Evolutionary conservation across 2,113 vertebrate species (phyloP).

Genomic region (Reinhardtius hippoglossoides): DNA sequence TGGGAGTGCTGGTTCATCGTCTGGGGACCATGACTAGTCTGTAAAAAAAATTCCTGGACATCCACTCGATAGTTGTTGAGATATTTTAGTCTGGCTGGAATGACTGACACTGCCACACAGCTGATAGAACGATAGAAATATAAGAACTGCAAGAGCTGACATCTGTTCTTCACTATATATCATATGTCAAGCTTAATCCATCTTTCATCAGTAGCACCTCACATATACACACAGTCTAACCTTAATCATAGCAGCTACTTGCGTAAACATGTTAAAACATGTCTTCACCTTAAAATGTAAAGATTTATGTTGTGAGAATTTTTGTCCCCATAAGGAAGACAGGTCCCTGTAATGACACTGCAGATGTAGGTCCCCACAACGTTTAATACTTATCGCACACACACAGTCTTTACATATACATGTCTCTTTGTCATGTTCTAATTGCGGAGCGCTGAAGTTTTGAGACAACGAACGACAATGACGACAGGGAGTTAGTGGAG

Average conservation of each 20-base stretch:
- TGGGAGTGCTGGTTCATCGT: no score
- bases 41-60: no score
- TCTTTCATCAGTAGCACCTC: background rate
- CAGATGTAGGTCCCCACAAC: no score
- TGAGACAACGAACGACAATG: constrained; percentile 58
- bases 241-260: no score
- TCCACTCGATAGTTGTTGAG: no score
- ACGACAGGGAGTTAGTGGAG: constrained; percentile 17
- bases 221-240: no score
- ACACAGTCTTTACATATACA: background rate
- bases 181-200: constrained; percentile 17
- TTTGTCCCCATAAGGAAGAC: no score
- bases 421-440: constrained; percentile 30
- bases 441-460: constrained; percentile 49
- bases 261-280: no score
- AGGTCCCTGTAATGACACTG: no score
- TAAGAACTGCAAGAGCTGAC: background rate
- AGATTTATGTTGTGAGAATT: no score
- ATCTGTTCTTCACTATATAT: constrained; percentile 24
- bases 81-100: background rate
- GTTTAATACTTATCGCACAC: background rate
- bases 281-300: no score
- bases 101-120: background rate
- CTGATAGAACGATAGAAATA: background rate
- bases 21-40: no score